Percentiles rank a stretch among this genome's conserved stretches.
Conservation (phyloP, 2,797 vertebrate species). For the Artibeus lituratus region DNA sequence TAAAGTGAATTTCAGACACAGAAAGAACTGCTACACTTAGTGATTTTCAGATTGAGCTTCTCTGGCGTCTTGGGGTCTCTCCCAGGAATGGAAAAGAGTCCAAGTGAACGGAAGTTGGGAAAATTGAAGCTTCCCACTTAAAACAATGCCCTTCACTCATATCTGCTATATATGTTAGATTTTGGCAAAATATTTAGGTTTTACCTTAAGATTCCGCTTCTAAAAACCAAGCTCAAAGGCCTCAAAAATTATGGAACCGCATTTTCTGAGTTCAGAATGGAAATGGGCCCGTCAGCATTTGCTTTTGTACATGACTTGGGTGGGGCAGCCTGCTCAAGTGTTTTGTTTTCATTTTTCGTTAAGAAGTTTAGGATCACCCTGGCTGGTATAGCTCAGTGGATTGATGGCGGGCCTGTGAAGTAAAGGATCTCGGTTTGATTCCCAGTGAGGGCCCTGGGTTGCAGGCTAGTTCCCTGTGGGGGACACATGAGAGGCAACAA, state of each 20-base stretch:
- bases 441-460: too few relatives aligned
- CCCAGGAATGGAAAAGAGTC: neutral
- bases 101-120: neutral
- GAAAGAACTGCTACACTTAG: neutral
- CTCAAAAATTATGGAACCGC: neutral
- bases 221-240: neutral
- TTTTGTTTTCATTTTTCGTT: neutral
- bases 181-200: neutral
- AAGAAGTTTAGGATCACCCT: too few relatives aligned
- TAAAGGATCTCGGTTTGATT: too few relatives aligned
- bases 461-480: too few relatives aligned
- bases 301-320: neutral
- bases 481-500: too few relatives aligned
- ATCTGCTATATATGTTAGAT: neutral
- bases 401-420: too few relatives aligned
- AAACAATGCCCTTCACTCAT: neutral
- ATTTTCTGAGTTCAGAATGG: neutral
- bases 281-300: neutral
- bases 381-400: too few relatives aligned
- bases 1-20: neutral
- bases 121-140: neutral
- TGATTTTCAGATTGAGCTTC: neutral
- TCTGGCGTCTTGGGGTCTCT: neutral
- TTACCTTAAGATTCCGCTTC: neutral
- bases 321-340: neutral